Percentiles rank a stretch among this genome's conserved stretches.
These are phyloP conservation scores for Cephalopterus ornatus DNA, from an alignment of 2,113 vertebrate genomes.

Conservation along the genomic window DNA sequence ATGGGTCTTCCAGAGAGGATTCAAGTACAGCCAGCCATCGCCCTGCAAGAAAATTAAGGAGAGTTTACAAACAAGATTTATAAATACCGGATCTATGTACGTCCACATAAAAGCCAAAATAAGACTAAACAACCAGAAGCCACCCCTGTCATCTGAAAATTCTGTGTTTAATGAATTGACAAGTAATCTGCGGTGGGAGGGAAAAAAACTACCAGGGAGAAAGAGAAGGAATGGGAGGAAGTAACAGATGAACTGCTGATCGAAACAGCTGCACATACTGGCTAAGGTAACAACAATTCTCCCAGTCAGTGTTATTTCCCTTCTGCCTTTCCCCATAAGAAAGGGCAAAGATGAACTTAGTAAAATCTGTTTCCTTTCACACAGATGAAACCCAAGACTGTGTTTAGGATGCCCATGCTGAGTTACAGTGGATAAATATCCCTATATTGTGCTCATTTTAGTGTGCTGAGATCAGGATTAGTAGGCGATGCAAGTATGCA, in stretches of 20 bases:
- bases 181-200: neutral
- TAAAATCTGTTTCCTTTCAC: neutral
- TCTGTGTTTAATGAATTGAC: neutral
- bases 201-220: neutral
- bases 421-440: neutral
- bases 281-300: neutral
- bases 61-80: neutral
- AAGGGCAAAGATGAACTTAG: neutral
- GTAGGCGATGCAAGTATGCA: neutral
- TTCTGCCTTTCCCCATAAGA: neutral
- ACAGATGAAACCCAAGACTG: neutral
- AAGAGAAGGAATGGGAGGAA: neutral
- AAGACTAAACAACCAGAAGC: neutral
- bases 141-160: neutral
- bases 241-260: neutral
- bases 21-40: slow-evolving; percentile 88
- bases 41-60: slow-evolving; percentile 76
- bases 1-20: slow-evolving; percentile 87
- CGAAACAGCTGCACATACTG: neutral
- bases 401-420: neutral
- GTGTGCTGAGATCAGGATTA: neutral
- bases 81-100: neutral
- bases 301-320: neutral
- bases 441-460: rapidly evolving
- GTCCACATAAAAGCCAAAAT: neutral